Conservation (phyloP, 2,888 invertebrate genomes). For the Hypercompe scribonia region DNA sequence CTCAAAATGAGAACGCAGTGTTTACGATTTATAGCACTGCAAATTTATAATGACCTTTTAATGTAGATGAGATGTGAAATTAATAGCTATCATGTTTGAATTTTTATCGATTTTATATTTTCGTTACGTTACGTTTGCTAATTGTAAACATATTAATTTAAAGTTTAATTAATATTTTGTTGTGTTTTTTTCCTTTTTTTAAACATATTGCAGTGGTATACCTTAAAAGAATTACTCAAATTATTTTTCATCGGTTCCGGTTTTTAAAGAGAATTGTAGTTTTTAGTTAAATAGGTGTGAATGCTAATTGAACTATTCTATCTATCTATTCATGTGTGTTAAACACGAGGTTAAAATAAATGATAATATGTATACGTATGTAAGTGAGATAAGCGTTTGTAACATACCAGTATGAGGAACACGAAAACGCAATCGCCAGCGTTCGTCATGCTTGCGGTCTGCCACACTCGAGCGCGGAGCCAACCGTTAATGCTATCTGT, state of each 20-base stretch:
- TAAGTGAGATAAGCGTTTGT: constrained; percentile 31
- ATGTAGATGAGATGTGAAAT: neutral
- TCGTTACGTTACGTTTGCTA: neutral
- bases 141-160: neutral
- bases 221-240: neutral
- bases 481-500: constrained; percentile 86
- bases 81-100: neutral
- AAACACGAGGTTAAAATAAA: neutral
- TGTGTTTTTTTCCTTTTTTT: too few relatives aligned
- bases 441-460: constrained; percentile 86
- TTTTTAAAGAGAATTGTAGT: neutral
- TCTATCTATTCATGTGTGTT: neutral
- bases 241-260: neutral
- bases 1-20: constrained; percentile 46
- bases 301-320: neutral
- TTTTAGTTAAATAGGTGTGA: neutral
- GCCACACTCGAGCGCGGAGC: constrained; percentile 85
- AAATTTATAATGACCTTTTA: constrained; percentile 2
- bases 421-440: constrained; percentile 78
- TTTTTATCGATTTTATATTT: neutral
- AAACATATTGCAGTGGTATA: neutral
- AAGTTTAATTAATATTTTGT: too few relatives aligned
- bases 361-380: neutral
- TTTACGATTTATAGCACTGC: constrained; percentile 37
- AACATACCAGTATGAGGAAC: constrained; percentile 79